phyloP scores from a whole-genome alignment of 2,888 invertebrate genomes.

The Venusia cambrica region DNA sequence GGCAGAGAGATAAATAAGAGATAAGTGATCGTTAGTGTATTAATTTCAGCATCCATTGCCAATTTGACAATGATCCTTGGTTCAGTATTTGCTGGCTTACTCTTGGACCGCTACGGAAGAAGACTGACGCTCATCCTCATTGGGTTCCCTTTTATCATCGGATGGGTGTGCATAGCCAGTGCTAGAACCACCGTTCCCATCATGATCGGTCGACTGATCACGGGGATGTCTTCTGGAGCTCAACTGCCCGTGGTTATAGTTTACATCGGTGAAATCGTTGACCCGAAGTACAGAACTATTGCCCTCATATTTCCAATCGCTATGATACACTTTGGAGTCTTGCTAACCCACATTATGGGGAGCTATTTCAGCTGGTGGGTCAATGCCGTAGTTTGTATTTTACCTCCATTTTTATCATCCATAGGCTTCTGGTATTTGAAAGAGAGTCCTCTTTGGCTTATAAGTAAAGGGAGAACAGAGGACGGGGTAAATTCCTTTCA shows the following conservation, averaged over 20 bases:
- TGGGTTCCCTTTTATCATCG: conserved; percentile 38
- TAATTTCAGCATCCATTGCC: conserved; percentile 46
- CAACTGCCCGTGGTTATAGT: conserved; percentile 42
- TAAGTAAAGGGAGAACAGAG: conserved; percentile 43
- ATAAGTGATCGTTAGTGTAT: too few species aligned
- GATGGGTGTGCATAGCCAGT: conserved; percentile 44
- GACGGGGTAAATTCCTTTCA: conserved; percentile 42
- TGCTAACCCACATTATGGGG: conserved; percentile 43
- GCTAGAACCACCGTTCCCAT: conserved; percentile 36
- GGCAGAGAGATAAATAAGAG: too few species aligned
- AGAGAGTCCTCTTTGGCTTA: conserved; percentile 57
- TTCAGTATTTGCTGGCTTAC: conserved; percentile 42
- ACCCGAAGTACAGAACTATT: conserved; percentile 47
- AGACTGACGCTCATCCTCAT: conserved; percentile 41
- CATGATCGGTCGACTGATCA: conserved; percentile 45
- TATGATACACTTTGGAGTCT: too few species aligned
- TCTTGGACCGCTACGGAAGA: conserved; percentile 48
- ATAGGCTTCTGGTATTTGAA: conserved; percentile 37
- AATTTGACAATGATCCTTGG: conserved; percentile 49
- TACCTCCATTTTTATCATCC: conserved; percentile 40
- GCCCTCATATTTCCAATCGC: conserved; percentile 41
- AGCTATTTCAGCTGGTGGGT: conserved; percentile 43
- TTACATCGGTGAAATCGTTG: conserved; percentile 49
- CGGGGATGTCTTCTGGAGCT: conserved; percentile 44
- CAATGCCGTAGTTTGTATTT: conserved; percentile 37